Evolutionary conservation across 1,140 invertebrate species (phyloP).

Genomic region (Propsilocerus akamusi): DNA sequence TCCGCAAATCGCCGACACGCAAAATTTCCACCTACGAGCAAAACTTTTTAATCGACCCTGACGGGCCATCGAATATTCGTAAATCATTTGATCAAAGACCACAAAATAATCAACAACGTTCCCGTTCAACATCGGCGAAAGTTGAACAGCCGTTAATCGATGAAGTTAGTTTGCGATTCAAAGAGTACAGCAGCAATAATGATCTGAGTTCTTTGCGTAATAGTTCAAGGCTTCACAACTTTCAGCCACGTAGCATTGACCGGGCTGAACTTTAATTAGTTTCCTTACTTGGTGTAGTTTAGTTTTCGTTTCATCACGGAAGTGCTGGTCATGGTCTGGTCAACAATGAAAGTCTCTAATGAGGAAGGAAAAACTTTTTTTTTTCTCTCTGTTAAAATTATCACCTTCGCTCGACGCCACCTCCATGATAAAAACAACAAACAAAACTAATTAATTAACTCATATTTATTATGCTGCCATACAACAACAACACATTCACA

Average conservation of each 20-base stretch:
- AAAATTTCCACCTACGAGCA: neutral
- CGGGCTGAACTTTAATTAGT: neutral
- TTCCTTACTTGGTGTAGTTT: no score
- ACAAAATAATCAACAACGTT: neutral
- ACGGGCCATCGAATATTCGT: neutral
- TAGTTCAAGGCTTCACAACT: neutral
- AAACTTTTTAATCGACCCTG: neutral
- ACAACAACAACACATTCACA: neutral
- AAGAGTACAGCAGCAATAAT: neutral
- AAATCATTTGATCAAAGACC: neutral
- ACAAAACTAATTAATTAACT: conserved; percentile 1
- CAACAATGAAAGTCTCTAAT: no score
- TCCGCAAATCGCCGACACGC: neutral
- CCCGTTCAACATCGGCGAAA: neutral
- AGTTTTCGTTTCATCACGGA: no score
- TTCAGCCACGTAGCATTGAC: conserved; percentile 4
- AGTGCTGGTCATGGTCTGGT: no score
- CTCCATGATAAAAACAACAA: neutral
- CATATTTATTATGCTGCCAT: neutral
- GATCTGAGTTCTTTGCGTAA: no score
- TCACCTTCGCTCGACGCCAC: neutral
- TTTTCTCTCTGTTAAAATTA: neutral
- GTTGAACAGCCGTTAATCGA: neutral
- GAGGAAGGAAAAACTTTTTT: neutral
- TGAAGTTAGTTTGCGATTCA: neutral